A percentile compares a stretch with the other conserved stretches of the same genome.
phyloP scores from a whole-genome alignment of 53 echinoderm and acorn worm genomes.

The Crossaster papposus region DNA sequence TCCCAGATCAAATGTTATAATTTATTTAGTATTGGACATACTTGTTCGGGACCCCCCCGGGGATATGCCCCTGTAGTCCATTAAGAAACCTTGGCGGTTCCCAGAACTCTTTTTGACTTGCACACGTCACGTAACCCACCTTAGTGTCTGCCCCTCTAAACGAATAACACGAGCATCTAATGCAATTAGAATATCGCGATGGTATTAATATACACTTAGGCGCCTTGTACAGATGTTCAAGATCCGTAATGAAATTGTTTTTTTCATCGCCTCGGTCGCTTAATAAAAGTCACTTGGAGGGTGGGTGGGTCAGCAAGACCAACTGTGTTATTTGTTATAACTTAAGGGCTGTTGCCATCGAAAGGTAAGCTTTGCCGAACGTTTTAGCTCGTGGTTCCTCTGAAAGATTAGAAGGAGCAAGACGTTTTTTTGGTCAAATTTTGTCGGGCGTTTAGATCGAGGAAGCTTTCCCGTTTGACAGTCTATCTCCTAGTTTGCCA shows the following conservation, averaged over 20 bases:
- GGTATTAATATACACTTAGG: slow-evolving; percentile 33
- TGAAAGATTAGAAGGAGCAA: background rate
- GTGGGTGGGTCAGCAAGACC: no score
- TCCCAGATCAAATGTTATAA: slow-evolving; percentile 11
- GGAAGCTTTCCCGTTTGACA: background rate
- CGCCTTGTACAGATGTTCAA: slow-evolving; percentile 30
- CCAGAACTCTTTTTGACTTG: background rate
- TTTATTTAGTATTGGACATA: slow-evolving; percentile 24
- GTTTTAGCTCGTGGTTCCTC: slow-evolving; percentile 5
- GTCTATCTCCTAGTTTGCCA: background rate
- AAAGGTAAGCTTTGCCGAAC: background rate
- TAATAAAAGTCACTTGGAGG: background rate
- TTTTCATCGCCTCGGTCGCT: background rate
- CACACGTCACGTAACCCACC: background rate
- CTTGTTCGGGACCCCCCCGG: background rate
- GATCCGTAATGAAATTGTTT: slow-evolving; percentile 32
- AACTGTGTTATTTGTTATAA: background rate
- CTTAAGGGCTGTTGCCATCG: background rate
- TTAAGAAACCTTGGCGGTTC: background rate
- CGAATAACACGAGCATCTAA: slow-evolving; percentile 14
- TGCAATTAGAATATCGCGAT: slow-evolving; percentile 28
- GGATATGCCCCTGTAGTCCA: slow-evolving; percentile 2
- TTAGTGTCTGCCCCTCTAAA: background rate
- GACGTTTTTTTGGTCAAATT: background rate
- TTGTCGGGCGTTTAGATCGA: background rate